phyloP scores from a whole-genome alignment of 1,140 invertebrate genomes.

The Hylaeus volcanicus region DNA sequence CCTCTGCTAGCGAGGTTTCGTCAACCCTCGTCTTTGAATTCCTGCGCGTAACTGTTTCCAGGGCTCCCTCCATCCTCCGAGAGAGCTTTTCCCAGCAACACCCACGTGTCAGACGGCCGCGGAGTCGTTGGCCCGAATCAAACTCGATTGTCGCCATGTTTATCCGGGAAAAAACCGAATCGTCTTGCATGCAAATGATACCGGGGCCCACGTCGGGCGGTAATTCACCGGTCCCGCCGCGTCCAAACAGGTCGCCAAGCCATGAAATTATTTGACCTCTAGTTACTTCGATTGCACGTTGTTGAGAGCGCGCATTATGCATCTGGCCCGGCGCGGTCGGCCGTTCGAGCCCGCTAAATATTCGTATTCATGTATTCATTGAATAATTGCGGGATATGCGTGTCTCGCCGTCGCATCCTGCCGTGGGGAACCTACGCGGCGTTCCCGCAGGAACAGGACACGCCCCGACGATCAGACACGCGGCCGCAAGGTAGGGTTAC shows the following conservation, averaged over 20 bases:
- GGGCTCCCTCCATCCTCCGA: too few relatives aligned
- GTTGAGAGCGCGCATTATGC: constrained; percentile 34
- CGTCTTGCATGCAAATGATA: constrained; percentile 25
- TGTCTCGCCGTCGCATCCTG: constrained; percentile 45
- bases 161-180: background rate
- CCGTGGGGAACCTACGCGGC: constrained; percentile 31
- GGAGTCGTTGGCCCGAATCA: constrained; percentile 1
- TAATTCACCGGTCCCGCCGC: constrained; percentile 1
- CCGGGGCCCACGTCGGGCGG: too few relatives aligned
- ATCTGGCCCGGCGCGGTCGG: constrained; percentile 24
- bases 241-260: background rate
- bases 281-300: constrained; percentile 27
- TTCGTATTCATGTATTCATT: constrained; percentile 67
- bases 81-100: background rate
- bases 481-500: constrained; percentile 21
- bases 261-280: constrained; percentile 43
- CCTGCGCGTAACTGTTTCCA: too few relatives aligned
- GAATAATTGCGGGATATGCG: constrained; percentile 66
- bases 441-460: constrained; percentile 63
- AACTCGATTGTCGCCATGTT: constrained; percentile 11
- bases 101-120: constrained; percentile 4
- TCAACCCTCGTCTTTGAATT: too few relatives aligned
- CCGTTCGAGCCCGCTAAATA: constrained; percentile 46
- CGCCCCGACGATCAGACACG: constrained; percentile 59
- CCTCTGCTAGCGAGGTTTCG: too few relatives aligned